Evolutionary conservation across 2,797 vertebrate genomes (phyloP).

Genomic region (Lacerta agilis): DNA sequence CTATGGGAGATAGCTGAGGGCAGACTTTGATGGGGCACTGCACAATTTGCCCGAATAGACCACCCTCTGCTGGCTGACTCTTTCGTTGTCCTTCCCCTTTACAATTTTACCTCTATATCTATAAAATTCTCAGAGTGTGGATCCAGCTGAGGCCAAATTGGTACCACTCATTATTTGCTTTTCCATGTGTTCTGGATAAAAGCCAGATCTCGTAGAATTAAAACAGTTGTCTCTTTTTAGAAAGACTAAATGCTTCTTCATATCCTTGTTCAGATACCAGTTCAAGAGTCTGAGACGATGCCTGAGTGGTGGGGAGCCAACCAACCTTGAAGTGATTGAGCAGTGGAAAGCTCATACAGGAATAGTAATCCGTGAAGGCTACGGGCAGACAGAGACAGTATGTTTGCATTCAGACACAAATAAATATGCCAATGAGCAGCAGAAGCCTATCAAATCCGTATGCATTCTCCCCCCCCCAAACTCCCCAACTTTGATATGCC

Average conservation of each 20-base stretch:
- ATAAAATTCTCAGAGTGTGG: too few species aligned
- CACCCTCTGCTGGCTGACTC: too few species aligned
- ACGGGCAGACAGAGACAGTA: slow-evolving; percentile 77
- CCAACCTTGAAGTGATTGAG: slow-evolving; percentile 69
- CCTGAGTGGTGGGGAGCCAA: slow-evolving; percentile 74
- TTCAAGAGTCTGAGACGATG: slow-evolving; percentile 75
- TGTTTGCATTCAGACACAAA: slow-evolving; percentile 33
- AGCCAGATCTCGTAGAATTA: too few species aligned
- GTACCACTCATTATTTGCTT: too few species aligned
- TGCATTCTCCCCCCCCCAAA: not conserved
- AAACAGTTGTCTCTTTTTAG: too few species aligned
- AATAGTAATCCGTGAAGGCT: slow-evolving; percentile 76
- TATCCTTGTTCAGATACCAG: slow-evolving; percentile 65
- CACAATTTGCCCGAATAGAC: too few species aligned
- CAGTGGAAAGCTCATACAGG: slow-evolving; percentile 73
- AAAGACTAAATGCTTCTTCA: not conserved
- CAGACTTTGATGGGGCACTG: too few species aligned
- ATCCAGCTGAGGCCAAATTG: too few species aligned
- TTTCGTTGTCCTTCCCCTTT: too few species aligned
- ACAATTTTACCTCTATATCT: too few species aligned
- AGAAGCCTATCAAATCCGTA: not conserved
- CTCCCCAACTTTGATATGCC: not conserved
- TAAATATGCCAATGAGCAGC: not conserved
- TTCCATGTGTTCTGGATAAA: too few species aligned
- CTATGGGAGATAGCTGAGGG: too few species aligned